Percentiles rank a stretch among this genome's conserved stretches.
Evolutionary conservation across 2,888 invertebrate species (phyloP).

Genomic region (Lasioglossum villosulum): DNA sequence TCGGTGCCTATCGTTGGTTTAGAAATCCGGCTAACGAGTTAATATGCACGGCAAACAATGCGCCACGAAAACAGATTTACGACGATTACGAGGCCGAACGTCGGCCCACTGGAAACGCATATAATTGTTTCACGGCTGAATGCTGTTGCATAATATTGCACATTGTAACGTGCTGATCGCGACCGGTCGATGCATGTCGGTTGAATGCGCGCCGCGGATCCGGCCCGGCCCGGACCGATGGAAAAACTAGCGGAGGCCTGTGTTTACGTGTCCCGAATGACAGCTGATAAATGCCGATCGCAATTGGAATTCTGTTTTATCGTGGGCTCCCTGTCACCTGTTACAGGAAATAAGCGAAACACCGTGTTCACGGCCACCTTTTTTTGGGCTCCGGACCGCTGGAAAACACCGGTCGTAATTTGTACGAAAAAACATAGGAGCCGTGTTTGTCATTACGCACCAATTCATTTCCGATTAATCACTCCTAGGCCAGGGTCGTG

Average conservation of each 20-base stretch:
- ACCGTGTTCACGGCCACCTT: conserved; percentile 23
- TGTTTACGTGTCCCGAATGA: conserved; percentile 71
- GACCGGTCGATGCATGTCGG: conserved; percentile 21
- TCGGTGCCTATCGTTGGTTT: conserved; percentile 52
- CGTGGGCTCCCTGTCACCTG: conserved; percentile 60
- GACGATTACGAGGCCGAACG: conserved; percentile 63
- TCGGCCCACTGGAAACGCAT: conserved; percentile 65
- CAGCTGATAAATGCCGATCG: conserved; percentile 70
- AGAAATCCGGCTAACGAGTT: conserved; percentile 68
- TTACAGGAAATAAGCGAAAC: conserved; percentile 54
- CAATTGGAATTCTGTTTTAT: conserved; percentile 66
- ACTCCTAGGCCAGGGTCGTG: background rate
- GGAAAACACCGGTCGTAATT: conserved; percentile 38
- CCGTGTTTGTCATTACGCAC: conserved; percentile 6
- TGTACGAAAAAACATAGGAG: conserved; percentile 9
- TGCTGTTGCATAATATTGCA: conserved; percentile 70
- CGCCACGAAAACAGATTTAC: conserved; percentile 70
- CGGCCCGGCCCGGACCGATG: conserved; percentile 2
- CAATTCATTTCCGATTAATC: conserved; percentile 29
- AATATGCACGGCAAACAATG: conserved; percentile 71
- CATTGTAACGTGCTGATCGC: conserved; percentile 63
- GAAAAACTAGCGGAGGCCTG: conserved; percentile 47
- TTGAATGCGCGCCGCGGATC: conserved; percentile 48
- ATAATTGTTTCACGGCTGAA: conserved; percentile 73
- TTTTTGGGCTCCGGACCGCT: background rate